A percentile compares a stretch with the other conserved stretches of the same genome.
phyloP scores from a whole-genome alignment of 92 coral and sea anemone genomes.

The Anthopleura xanthogrammica region DNA sequence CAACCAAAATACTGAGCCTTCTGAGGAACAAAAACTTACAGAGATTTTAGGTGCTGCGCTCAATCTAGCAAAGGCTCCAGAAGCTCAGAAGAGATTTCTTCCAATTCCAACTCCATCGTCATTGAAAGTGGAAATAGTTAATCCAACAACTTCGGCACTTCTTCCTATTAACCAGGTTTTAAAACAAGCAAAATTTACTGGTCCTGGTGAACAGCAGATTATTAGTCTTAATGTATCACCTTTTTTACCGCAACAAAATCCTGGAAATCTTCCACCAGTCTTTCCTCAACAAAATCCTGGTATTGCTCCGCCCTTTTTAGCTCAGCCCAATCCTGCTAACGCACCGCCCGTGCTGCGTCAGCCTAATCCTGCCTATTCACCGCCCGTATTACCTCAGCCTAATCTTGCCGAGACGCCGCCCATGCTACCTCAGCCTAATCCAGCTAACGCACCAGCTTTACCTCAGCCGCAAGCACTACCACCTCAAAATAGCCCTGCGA shows the following conservation, averaged over 20 bases:
- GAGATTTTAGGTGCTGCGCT: slow-evolving; percentile 23
- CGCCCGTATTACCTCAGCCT: too few species aligned
- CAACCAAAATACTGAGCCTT: background rate
- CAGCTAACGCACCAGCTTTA: background rate
- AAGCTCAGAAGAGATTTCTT: background rate
- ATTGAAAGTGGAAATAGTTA: slow-evolving; percentile 27
- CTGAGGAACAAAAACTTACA: slow-evolving; percentile 21
- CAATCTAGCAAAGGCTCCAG: slow-evolving; percentile 5
- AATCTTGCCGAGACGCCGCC: too few species aligned
- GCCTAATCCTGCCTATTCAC: background rate
- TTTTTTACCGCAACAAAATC: background rate
- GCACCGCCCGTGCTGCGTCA: background rate
- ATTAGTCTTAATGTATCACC: slow-evolving; percentile 6
- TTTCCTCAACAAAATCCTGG: slow-evolving; percentile 1
- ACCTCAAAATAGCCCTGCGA: background rate
- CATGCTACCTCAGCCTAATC: too few species aligned
- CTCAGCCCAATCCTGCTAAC: background rate
- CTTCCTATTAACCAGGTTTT: background rate
- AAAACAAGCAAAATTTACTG: background rate
- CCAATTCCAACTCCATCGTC: background rate
- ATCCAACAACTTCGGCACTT: background rate
- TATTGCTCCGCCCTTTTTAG: background rate
- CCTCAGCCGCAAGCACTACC: background rate
- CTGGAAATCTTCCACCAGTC: background rate
- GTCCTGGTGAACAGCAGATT: slow-evolving; percentile 1